Evolutionary conservation across 2,113 vertebrate genomes (phyloP), one percentile per base, ranked within the genome.

Genomic region (Neodon shergylaensis): DNA sequence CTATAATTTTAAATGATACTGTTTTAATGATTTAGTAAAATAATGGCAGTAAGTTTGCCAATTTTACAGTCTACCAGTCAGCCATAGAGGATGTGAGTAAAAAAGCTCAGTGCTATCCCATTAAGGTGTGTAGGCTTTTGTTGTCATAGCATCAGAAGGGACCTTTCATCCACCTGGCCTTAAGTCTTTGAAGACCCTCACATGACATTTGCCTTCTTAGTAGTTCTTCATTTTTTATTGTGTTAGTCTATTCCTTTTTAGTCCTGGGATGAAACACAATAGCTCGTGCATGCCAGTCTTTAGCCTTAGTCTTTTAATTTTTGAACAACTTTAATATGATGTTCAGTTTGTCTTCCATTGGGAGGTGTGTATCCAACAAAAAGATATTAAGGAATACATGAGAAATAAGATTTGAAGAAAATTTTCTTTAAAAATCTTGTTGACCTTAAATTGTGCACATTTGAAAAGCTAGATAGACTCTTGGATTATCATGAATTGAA

Each of bases 401-500:
- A 77, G 52, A 72, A 92, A 91, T n/a, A 92, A 72, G 68, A 77
- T 88, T 86, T 88, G 72, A 8, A 84, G 94, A 88, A 73, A 39
- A 47, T 39, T 24, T 58, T 16, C 65, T 73, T 47, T 52, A 88
- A 88, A 39, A 86, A 21, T 68, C 33, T 87, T 44, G 61, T 44
- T 39, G 83, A 96, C 58, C 5, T 33, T 91, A 92, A 44, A 88
- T 66, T 31, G 52, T 93, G 65, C 4, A 22, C 76, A 63, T 95
- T 74, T 31, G 31, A 58, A 92, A 90, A 85, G 8, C 68, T 58
- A 36, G 54, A 58, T 58, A 58, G 54, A 58, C 54, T 70, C 31
- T 89, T 94, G 8, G 31, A 82, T 77, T 85, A 61, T 91, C 22
- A 94, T 82, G 91, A 91, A 81, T 52, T 88, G 66, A 77, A 91